Conservation (phyloP, 2,113 vertebrate species). For the Bombycilla garrulus region DNA sequence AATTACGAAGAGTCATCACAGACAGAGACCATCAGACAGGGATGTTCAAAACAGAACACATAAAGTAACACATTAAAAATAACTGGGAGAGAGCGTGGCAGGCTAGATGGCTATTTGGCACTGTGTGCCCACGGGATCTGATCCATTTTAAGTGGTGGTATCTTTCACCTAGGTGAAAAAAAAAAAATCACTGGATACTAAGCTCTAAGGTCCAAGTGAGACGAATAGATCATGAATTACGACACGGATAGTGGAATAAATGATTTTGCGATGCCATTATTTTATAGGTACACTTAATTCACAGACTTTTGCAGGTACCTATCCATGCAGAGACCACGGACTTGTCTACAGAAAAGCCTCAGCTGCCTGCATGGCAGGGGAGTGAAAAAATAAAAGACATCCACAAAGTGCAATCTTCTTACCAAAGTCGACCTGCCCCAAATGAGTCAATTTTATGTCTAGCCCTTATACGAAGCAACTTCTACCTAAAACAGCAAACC, state of each 20-base stretch:
- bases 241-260: not conserved
- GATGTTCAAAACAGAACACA: slow-evolving; percentile 1
- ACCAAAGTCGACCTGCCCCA: not conserved
- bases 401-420: not conserved
- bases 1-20: not conserved
- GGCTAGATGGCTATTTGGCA: not conserved
- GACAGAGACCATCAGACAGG: not conserved
- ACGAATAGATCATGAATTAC: not conserved
- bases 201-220: not conserved
- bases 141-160: not conserved
- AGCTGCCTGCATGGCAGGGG: not conserved
- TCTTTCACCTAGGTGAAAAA: not conserved
- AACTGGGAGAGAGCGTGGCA: not conserved
- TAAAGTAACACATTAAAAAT: not conserved
- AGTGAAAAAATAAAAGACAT: not conserved
- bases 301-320: not conserved
- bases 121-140: not conserved
- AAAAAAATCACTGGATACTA: not conserved
- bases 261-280: not conserved
- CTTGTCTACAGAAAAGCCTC: not conserved
- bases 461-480: not conserved
- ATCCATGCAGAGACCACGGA: not conserved
- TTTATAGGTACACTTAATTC: not conserved
- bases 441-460: not conserved
- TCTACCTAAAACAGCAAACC: not conserved